Percentiles rank a stretch among this genome's conserved stretches.
phyloP scores from a whole-genome alignment of 2,888 invertebrate species.

The Drosophila monieri region DNA sequence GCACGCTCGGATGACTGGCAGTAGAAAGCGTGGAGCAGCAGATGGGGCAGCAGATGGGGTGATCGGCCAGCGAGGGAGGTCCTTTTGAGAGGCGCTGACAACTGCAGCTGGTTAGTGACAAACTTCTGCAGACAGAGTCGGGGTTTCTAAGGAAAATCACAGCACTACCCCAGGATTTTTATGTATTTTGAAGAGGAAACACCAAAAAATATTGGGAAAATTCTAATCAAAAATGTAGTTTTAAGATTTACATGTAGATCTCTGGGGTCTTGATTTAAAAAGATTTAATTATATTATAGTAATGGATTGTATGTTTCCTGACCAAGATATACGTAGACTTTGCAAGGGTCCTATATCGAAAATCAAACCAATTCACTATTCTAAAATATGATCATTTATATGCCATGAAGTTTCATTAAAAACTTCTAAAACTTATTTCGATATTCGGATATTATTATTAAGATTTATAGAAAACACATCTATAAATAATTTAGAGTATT shows the following conservation, averaged over 20 bases:
- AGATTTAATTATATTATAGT: not conserved
- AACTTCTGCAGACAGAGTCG: constrained; percentile 6
- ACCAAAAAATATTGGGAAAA: not conserved
- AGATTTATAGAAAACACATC: too few species aligned
- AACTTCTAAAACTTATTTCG: too few species aligned
- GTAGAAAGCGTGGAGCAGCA: not conserved
- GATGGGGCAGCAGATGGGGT: not conserved
- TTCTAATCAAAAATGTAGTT: not conserved
- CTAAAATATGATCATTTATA: too few species aligned
- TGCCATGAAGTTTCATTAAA: too few species aligned
- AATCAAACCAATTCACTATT: too few species aligned
- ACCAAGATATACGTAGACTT: too few species aligned
- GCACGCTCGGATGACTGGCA: constrained; percentile 64
- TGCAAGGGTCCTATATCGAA: too few species aligned
- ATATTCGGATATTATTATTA: too few species aligned
- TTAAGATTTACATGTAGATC: not conserved
- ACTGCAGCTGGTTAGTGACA: constrained; percentile 41
- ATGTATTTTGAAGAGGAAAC: not conserved
- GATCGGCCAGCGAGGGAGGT: constrained; percentile 19
- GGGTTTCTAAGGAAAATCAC: not conserved
- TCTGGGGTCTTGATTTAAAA: not conserved
- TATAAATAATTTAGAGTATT: too few species aligned
- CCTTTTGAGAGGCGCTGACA: constrained; percentile 43
- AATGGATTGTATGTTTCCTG: too few species aligned
- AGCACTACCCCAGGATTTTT: not conserved